Evolutionary conservation across 1,140 invertebrate species (phyloP).

Genomic region (Chelonus insularis): DNA sequence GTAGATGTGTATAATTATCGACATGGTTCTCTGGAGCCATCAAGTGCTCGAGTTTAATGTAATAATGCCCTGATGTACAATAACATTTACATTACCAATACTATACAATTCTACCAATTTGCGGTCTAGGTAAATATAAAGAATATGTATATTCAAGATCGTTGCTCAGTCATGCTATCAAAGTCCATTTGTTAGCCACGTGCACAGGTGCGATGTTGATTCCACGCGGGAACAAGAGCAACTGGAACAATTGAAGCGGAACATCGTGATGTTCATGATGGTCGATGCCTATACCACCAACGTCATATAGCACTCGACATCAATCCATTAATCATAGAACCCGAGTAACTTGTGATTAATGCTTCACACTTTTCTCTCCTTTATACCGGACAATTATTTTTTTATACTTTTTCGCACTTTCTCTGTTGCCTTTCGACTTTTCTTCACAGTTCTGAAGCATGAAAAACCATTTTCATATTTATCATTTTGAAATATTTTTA

Average conservation of each 20-base stretch:
- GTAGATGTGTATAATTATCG: constrained; percentile 49
- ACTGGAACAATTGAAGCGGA: constrained; percentile 28
- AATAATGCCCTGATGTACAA: constrained; percentile 18
- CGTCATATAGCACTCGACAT: constrained; percentile 1
- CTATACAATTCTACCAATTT: constrained; percentile 16
- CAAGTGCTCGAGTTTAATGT: constrained; percentile 27
- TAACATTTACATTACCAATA: constrained; percentile 10
- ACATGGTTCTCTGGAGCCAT: constrained; percentile 34
- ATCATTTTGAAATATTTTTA: too few relatives aligned
- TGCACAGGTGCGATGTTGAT: background rate
- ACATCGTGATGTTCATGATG: constrained; percentile 18
- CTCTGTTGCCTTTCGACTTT: constrained; percentile 5
- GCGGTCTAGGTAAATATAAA: background rate
- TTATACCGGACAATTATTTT: constrained; percentile 3
- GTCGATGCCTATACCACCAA: background rate
- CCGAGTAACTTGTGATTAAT: constrained; percentile 28
- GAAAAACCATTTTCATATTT: too few relatives aligned
- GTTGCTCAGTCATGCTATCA: constrained; percentile 13
- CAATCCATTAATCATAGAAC: constrained; percentile 31
- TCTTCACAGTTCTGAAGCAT: constrained; percentile 3
- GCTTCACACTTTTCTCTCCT: background rate
- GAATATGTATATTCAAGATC: constrained; percentile 1
- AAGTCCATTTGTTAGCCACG: constrained; percentile 13
- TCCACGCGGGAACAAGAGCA: constrained; percentile 8
- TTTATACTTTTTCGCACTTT: background rate